These are phyloP conservation scores for Hydractinia echinata DNA, from an alignment of 30 jellyfish, hydroid and myxozoan genomes.

Conservation along the genomic window DNA sequence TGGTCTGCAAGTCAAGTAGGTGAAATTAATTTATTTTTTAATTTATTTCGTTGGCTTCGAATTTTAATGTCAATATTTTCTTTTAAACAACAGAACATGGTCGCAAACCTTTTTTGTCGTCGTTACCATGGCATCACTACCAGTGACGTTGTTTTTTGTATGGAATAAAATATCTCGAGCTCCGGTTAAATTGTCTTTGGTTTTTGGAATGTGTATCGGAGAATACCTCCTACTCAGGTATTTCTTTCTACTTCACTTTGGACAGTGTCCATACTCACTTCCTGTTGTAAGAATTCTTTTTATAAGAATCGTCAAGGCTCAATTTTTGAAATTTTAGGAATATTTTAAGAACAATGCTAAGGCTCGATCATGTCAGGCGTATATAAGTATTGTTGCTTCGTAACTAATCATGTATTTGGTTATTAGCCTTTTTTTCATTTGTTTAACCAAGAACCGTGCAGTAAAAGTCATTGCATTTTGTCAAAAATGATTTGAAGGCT, in stretches of 20 bases:
- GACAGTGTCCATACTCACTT: background rate
- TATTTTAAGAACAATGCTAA: too few relatives aligned
- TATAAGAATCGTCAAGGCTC: background rate
- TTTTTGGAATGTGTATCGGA: conserved; percentile 45
- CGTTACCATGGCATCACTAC: conserved; percentile 48
- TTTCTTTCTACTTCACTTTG: background rate
- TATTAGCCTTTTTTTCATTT: too few relatives aligned
- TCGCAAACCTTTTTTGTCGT: conserved; percentile 57
- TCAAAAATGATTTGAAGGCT: too few relatives aligned
- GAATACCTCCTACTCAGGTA: conserved; percentile 65
- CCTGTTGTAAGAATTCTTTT: background rate
- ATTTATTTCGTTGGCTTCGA: background rate
- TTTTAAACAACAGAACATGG: conserved; percentile 55
- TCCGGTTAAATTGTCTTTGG: conserved; percentile 42
- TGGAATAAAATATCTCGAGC: conserved; percentile 38
- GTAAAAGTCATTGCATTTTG: too few relatives aligned
- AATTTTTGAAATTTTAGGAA: background rate
- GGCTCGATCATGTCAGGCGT: too few relatives aligned
- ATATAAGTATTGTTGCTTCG: too few relatives aligned
- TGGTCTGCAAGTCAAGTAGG: conserved; percentile 12
- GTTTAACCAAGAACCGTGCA: too few relatives aligned
- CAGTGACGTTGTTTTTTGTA: conserved; percentile 41
- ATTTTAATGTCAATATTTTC: background rate
- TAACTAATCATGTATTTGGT: too few relatives aligned
- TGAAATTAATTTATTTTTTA: background rate